A percentile compares a stretch with the other conserved stretches of the same genome.
phyloP scores from a whole-genome alignment of 2,113 vertebrate species.

The Peromyscus polionotus region DNA sequence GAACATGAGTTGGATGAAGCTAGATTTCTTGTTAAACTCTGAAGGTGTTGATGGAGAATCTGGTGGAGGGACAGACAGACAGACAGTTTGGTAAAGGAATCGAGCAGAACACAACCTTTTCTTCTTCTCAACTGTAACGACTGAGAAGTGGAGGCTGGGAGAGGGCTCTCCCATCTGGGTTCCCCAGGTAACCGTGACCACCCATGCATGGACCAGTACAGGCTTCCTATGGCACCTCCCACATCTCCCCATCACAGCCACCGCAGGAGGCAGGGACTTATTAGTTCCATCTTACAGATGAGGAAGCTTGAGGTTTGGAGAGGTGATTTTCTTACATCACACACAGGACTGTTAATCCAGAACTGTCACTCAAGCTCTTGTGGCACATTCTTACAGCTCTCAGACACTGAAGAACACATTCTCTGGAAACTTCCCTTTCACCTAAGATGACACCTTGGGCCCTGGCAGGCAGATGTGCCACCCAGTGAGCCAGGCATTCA shows the following conservation, averaged over 20 bases:
- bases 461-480: not conserved
- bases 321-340: not conserved
- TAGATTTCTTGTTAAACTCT: not conserved
- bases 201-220: not conserved
- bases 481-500: not conserved
- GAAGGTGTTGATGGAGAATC: not conserved
- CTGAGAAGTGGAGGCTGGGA: not conserved
- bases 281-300: not conserved
- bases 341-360: not conserved
- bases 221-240: not conserved
- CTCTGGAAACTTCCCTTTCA: not conserved
- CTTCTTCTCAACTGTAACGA: not conserved
- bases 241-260: not conserved
- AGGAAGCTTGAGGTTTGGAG: not conserved
- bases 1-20: not conserved
- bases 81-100: not conserved
- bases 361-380: not conserved
- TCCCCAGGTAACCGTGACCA: not conserved
- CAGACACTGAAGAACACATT: not conserved
- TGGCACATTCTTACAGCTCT: not conserved
- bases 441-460: not conserved
- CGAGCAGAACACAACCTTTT: accelerated
- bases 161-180: not conserved
- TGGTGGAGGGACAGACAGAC: not conserved
- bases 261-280: too few relatives aligned